Percentiles rank a stretch among this genome's conserved stretches.
These are phyloP conservation scores for Coregonus sp. DNA, from an alignment of 2,797 vertebrate species.

Conservation along the genomic window DNA sequence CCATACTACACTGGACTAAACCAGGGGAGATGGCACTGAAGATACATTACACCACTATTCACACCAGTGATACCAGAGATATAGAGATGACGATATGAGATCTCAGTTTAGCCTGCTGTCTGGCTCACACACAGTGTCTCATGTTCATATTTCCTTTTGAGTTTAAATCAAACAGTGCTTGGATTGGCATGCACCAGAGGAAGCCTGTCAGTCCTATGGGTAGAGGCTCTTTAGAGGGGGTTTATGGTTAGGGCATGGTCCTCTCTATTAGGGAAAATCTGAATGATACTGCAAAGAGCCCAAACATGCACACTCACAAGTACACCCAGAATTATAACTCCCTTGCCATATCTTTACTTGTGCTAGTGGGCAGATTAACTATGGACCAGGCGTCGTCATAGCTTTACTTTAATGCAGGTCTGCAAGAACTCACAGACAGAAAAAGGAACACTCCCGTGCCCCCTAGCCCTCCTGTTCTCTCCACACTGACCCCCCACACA, in stretches of 20 bases:
- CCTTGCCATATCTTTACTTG: not conserved
- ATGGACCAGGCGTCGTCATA: not conserved
- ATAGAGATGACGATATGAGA: not conserved
- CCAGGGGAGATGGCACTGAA: too few relatives aligned
- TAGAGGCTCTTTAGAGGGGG: not conserved
- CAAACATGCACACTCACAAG: conserved; percentile 7
- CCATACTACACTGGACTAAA: too few relatives aligned
- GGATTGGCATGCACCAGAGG: not conserved
- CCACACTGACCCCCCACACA: conserved; percentile 56
- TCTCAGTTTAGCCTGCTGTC: not conserved
- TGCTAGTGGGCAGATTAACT: not conserved
- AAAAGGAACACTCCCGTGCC: conserved; percentile 62
- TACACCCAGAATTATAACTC: not conserved
- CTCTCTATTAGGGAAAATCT: not conserved
- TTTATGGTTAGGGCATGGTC: not conserved
- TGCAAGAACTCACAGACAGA: not conserved
- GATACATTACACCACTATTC: too few relatives aligned
- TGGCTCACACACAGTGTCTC: not conserved
- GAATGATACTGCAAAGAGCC: conserved; percentile 23
- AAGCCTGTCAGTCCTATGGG: conserved; percentile 1
- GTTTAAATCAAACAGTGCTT: not conserved
- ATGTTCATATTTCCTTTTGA: not conserved
- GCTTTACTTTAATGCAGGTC: not conserved
- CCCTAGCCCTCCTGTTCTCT: conserved; percentile 55
- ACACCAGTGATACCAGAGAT: not conserved